Percentiles rank a stretch among this genome's conserved stretches.
These are phyloP conservation scores for Chinchilla lanigera DNA, from an alignment of 2,113 vertebrate genomes.

Conservation along the genomic window DNA sequence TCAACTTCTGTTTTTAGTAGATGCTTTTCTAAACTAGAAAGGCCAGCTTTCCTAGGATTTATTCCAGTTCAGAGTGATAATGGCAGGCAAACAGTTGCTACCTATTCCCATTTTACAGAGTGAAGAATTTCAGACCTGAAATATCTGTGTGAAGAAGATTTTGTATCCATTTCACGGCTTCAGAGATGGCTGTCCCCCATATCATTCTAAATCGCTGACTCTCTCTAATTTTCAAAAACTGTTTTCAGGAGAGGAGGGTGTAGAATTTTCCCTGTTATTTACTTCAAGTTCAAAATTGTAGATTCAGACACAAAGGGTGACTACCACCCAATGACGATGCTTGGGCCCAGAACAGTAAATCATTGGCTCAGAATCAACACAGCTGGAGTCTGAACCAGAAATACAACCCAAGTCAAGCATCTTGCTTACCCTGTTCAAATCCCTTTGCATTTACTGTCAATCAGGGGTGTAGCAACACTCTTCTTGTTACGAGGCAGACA, in stretches of 20 bases:
- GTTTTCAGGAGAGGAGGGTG: background rate
- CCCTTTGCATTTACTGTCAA: background rate
- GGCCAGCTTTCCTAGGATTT: background rate
- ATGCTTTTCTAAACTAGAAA: background rate
- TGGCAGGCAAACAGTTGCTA: background rate
- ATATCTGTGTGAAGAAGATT: background rate
- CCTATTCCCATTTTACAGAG: background rate
- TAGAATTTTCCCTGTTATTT: background rate
- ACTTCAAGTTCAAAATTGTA: background rate
- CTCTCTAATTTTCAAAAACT: constrained; percentile 1
- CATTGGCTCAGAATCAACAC: background rate
- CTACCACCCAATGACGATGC: no score
- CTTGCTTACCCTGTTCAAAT: background rate
- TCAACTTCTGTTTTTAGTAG: background rate
- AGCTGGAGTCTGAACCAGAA: background rate
- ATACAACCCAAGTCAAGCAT: background rate
- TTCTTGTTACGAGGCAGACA: background rate
- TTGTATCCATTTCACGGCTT: background rate
- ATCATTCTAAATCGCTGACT: background rate
- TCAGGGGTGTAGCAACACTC: background rate
- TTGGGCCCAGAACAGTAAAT: background rate
- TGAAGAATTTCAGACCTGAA: background rate
- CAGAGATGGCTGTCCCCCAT: background rate
- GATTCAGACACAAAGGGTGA: background rate
- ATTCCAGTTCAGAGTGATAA: background rate